Evolutionary conservation across 2,888 invertebrate species (phyloP).

Genomic region (Branchinecta sandiegonensis): DNA sequence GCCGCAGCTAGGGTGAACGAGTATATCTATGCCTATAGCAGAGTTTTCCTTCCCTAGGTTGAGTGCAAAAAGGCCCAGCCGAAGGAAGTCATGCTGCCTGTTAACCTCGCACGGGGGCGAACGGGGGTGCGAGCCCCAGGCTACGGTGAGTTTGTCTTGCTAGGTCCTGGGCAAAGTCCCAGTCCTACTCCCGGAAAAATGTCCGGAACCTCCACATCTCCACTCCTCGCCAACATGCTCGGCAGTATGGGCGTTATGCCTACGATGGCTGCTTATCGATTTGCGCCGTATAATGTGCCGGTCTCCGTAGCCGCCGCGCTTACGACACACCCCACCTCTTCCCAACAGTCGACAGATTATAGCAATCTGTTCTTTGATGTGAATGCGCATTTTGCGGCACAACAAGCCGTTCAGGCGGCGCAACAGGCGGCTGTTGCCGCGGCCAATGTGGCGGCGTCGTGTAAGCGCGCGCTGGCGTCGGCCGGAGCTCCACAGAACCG

Average conservation of each 20-base stretch:
- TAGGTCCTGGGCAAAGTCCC: constrained; percentile 47
- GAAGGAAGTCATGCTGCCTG: constrained; percentile 99
- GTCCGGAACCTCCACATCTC: constrained; percentile 5
- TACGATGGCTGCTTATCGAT: constrained; percentile 40
- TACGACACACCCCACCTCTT: constrained; percentile 18
- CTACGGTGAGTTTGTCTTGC: constrained; percentile 92
- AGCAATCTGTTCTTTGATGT: not conserved
- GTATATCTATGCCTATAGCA: not conserved
- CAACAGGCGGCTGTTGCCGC: constrained; percentile 17
- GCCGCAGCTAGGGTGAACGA: not conserved
- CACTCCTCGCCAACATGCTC: constrained; percentile 17
- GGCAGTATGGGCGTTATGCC: constrained; percentile 16
- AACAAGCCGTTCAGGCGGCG: constrained; percentile 11
- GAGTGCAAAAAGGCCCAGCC: constrained; percentile 99
- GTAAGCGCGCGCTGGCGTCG: constrained; percentile 1
- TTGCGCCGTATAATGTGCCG: constrained; percentile 48
- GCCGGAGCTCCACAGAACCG: not conserved
- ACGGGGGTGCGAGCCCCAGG: constrained; percentile 80
- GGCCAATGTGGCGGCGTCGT: constrained; percentile 1
- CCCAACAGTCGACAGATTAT: not conserved
- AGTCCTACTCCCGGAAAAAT: constrained; percentile 34
- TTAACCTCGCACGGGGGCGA: constrained; percentile 85
- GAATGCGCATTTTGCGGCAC: constrained; percentile 9
- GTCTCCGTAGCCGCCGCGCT: constrained; percentile 28
- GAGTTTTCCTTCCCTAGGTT: constrained; percentile 52